Base-by-base conservation (phyloP, 2,888 invertebrate species). In the Eristalis arbustorum region DNA sequence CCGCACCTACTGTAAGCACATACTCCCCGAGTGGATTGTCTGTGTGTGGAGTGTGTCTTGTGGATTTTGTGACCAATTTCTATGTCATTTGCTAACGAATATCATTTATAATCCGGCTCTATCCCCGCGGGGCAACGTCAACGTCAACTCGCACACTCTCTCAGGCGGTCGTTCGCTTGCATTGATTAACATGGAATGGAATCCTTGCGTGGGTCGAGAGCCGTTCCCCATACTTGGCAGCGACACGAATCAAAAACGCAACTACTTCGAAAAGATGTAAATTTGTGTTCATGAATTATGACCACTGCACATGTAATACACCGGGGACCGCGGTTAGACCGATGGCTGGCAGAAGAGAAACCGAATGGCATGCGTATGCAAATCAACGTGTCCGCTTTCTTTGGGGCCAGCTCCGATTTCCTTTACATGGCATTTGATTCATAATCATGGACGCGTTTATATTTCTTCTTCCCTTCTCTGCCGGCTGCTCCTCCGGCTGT, bases 251-350 rank as follows among this genome's bases (percentile, higher is more conserved):
- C 85, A 85, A 81, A 84, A 85, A 81, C 85, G 73, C 85, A 81
- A 81, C 80, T 80, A 76, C 76, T 64, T 49, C 64, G 85, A 59
- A 78, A 71, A 83, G 83, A 87, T 87, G 87, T 87, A 87, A 87
- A 87, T 87, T 87, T 87, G 75, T 83, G 87, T 75, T 87, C 87
- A 87, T 87, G 87, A 87, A 87, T 87, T 87, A 87, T 87, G 87
- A 87, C 87, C 87, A 83, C 73, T 87, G 87, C 59, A 84, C 84
- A 84, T 84, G 84, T 84, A 76, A 84, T 80, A 84, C 84, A 76
- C 80, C 34, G 63, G 37, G 31, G 31, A 62, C 40, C 61, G 56
- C 56, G 40, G 57, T 49, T 42, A 42, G 59, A 49, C 59, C 28
- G 28, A 31, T n/a, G 13, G n/a, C 13, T 40, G 4, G 62, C 34